These are phyloP conservation scores for Meriones unguiculatus DNA, from an alignment of 2,113 vertebrate species.

Conservation along the genomic window DNA sequence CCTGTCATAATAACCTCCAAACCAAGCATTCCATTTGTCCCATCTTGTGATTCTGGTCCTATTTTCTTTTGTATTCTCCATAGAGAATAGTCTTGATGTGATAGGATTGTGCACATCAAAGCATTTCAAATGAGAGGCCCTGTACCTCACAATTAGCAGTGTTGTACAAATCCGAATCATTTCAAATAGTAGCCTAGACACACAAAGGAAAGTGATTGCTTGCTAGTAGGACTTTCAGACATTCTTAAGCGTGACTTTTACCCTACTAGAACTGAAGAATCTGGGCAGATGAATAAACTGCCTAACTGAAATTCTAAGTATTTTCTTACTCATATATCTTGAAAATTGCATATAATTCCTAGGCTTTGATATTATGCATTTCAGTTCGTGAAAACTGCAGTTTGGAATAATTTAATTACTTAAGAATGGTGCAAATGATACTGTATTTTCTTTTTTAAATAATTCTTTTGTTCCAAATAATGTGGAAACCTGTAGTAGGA, in stretches of 20 bases:
- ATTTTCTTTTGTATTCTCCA: not conserved
- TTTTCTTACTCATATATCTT: not conserved
- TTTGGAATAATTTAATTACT: conserved; percentile 62
- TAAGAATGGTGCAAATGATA: conserved; percentile 12
- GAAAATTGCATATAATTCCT: conserved; percentile 24
- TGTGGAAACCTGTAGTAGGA: not conserved
- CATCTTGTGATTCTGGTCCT: not conserved
- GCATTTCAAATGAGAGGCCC: not conserved
- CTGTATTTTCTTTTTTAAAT: not conserved
- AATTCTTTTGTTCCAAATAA: conserved; percentile 8
- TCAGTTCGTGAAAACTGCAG: conserved; percentile 13
- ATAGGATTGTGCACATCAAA: not conserved
- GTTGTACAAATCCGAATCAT: not conserved
- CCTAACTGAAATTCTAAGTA: conserved; percentile 13
- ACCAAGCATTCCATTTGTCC: not conserved
- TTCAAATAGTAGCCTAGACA: not conserved
- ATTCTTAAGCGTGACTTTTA: not conserved
- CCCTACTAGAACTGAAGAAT: not conserved
- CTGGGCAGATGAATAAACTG: not conserved
- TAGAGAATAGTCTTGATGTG: not conserved
- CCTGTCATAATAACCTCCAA: not conserved
- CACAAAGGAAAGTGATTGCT: not conserved
- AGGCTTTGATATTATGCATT: conserved; percentile 49
- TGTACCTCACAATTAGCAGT: not conserved
- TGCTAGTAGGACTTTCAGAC: not conserved